phyloP scores from a whole-genome alignment of 2,113 vertebrate genomes.

The Leptobrachium ailaonicum region DNA sequence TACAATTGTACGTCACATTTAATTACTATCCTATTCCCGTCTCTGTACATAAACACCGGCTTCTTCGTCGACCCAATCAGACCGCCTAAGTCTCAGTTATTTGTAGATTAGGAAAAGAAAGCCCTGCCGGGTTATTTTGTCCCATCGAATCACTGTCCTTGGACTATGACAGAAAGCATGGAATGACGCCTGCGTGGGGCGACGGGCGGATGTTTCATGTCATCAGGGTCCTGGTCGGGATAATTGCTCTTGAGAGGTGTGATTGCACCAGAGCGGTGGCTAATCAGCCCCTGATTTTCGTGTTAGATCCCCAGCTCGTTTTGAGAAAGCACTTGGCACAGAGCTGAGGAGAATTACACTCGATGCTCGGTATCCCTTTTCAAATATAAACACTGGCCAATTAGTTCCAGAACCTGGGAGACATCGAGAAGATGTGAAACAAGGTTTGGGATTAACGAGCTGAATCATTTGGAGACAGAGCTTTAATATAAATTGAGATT shows the following conservation, averaged over 20 bases:
- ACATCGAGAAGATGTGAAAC: slow-evolving; percentile 23
- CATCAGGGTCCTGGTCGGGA: slow-evolving; percentile 60
- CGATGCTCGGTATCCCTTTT: slow-evolving; percentile 67
- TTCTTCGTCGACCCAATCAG: slow-evolving; percentile 30
- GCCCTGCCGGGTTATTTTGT: slow-evolving; percentile 55
- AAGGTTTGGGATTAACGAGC: slow-evolving; percentile 36
- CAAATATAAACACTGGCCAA: slow-evolving; percentile 65
- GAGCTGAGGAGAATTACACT: slow-evolving; percentile 59
- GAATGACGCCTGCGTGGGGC: slow-evolving; percentile 47
- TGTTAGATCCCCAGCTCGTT: slow-evolving; percentile 57
- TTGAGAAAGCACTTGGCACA: slow-evolving; percentile 69
- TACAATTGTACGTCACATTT: slow-evolving; percentile 4
- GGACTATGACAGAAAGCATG: slow-evolving; percentile 59
- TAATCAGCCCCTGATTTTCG: slow-evolving; percentile 72
- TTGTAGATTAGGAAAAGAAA: slow-evolving; percentile 59
- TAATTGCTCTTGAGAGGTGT: slow-evolving; percentile 75
- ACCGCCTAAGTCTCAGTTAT: slow-evolving; percentile 56
- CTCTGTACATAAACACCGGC: slow-evolving; percentile 23
- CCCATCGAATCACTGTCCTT: slow-evolving; percentile 63
- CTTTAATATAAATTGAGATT: background rate
- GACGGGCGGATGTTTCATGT: slow-evolving; percentile 55
- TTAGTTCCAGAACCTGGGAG: slow-evolving; percentile 24
- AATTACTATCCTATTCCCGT: slow-evolving; percentile 8
- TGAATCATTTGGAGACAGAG: slow-evolving; percentile 15
- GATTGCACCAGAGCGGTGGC: slow-evolving; percentile 65